Conservation (phyloP, 2,113 vertebrate species). For the Vombatus ursinus region DNA sequence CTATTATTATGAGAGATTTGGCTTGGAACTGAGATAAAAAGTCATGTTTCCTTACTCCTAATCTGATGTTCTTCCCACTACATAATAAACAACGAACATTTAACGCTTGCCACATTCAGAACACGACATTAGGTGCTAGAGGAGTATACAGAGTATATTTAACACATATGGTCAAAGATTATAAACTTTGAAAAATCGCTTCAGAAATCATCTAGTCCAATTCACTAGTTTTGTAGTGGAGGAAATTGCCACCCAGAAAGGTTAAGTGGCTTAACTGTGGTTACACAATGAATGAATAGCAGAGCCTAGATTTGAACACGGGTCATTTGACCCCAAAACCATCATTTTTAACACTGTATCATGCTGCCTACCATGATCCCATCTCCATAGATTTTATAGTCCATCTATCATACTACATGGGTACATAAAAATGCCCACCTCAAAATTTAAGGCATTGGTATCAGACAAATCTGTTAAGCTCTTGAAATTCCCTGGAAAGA, state of each 20-base stretch:
- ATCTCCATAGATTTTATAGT: not conserved
- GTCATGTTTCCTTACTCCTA: not conserved
- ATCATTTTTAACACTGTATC: not conserved
- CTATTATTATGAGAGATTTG: not conserved
- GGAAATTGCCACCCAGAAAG: not conserved
- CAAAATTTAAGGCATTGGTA: not conserved
- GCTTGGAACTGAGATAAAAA: not conserved
- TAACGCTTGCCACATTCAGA: not conserved
- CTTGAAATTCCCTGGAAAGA: not conserved
- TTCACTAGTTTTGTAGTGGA: not conserved
- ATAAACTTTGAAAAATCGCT: not conserved
- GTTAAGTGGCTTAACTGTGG: not conserved
- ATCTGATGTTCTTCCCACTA: not conserved
- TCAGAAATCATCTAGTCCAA: not conserved
- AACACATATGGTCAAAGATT: not conserved
- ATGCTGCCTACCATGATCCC: not conserved
- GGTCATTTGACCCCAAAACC: not conserved
- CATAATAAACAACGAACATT: not conserved
- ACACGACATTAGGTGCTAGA: not conserved
- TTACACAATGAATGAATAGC: not conserved
- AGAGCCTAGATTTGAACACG: not conserved
- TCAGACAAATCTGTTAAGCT: not conserved
- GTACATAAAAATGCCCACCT: not conserved
- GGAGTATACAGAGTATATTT: not conserved
- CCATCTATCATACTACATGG: not conserved